These are phyloP conservation scores for Colletes collaris DNA, from an alignment of 2,888 invertebrate genomes.

Conservation along the genomic window DNA sequence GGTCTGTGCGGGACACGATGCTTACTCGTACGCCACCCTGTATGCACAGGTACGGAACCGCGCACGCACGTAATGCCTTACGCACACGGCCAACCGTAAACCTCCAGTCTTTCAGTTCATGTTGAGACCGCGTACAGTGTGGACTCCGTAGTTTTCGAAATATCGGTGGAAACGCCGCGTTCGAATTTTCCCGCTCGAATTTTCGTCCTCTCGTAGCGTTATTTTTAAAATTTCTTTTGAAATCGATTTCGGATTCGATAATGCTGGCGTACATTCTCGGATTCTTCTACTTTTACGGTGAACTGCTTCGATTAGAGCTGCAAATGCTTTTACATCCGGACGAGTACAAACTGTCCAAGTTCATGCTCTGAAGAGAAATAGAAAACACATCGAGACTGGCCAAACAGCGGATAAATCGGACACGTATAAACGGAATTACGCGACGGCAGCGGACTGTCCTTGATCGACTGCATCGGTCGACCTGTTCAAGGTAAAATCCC, in stretches of 20 bases:
- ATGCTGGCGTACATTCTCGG: slow-evolving; percentile 77
- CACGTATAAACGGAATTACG: slow-evolving; percentile 3
- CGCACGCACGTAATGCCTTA: slow-evolving; percentile 61
- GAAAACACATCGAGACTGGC: neutral
- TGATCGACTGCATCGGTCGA: slow-evolving; percentile 5
- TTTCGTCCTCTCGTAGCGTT: neutral
- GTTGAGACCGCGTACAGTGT: slow-evolving; percentile 75
- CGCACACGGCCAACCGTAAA: slow-evolving; percentile 66
- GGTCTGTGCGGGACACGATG: neutral
- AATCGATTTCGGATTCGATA: neutral
- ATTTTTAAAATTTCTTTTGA: no score
- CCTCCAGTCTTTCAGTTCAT: slow-evolving; percentile 75
- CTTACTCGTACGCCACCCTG: slow-evolving; percentile 61
- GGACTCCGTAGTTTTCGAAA: slow-evolving; percentile 65
- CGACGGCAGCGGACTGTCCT: slow-evolving; percentile 3
- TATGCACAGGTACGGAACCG: slow-evolving; percentile 66
- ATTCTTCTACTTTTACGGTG: slow-evolving; percentile 76
- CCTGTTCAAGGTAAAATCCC: slow-evolving; percentile 31
- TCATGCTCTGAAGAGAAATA: slow-evolving; percentile 66
- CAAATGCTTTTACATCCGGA: slow-evolving; percentile 76
- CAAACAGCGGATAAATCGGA: neutral
- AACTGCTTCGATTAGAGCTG: slow-evolving; percentile 76
- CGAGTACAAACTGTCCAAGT: slow-evolving; percentile 76
- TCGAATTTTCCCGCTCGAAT: neutral
- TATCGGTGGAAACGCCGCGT: slow-evolving; percentile 21